These are phyloP conservation scores for Oryzaephilus surinamensis DNA, from an alignment of 1,140 invertebrate genomes.

Conservation along the genomic window DNA sequence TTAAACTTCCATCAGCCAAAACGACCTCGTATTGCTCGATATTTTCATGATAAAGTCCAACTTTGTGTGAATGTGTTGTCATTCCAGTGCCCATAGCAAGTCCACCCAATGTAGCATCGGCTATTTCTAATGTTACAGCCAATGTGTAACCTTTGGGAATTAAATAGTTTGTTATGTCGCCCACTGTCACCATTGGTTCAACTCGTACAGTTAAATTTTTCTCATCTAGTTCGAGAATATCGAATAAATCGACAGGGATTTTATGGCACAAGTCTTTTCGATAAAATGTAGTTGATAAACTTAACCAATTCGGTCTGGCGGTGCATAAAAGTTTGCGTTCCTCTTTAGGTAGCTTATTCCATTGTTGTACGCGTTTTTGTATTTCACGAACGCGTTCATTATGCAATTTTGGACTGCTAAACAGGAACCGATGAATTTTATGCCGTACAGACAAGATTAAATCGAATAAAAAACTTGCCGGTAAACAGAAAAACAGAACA, in stretches of 20 bases:
- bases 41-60: slow-evolving; percentile 45
- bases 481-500: slow-evolving; percentile 52
- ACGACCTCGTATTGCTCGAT: slow-evolving; percentile 44
- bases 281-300: slow-evolving; percentile 55
- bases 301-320: slow-evolving; percentile 55
- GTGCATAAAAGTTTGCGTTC: slow-evolving; percentile 50
- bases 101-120: slow-evolving; percentile 41
- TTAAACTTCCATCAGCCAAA: slow-evolving; percentile 39
- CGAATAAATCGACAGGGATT: slow-evolving; percentile 47
- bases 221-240: slow-evolving; percentile 42
- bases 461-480: slow-evolving; percentile 53
- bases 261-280: slow-evolving; percentile 51
- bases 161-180: slow-evolving; percentile 42
- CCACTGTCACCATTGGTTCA: slow-evolving; percentile 40
- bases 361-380: slow-evolving; percentile 45
- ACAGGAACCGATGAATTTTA: slow-evolving; percentile 37
- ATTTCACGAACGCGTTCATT: slow-evolving; percentile 45
- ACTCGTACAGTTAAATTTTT: slow-evolving; percentile 40
- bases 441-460: slow-evolving; percentile 39
- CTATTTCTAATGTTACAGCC: slow-evolving; percentile 45
- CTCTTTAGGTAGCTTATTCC: slow-evolving; percentile 43
- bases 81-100: slow-evolving; percentile 46
- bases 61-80: slow-evolving; percentile 40
- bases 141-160: slow-evolving; percentile 42
- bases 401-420: slow-evolving; percentile 40